Evolutionary conservation across 2,797 vertebrate species (phyloP).

Genomic region (Lepilemur septentrionalis): DNA sequence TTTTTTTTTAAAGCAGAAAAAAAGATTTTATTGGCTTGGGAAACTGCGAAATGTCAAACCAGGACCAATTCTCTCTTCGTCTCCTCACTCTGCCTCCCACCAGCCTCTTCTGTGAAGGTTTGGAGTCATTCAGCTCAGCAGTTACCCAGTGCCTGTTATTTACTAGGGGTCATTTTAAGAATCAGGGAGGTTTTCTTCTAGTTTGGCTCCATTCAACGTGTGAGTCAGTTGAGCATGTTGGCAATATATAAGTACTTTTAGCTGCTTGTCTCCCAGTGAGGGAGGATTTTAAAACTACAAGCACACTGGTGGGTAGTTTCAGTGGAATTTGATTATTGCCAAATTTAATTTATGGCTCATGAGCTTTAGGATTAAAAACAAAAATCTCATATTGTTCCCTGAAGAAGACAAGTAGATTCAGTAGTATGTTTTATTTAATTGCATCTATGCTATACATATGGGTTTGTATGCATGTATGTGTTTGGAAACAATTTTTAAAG

Average conservation of each 20-base stretch:
- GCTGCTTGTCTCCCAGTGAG: neutral
- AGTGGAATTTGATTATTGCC: constrained; percentile 26
- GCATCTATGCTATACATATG: neutral
- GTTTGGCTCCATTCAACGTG: neutral
- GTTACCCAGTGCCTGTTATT: neutral
- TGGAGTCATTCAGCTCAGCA: neutral
- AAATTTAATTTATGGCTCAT: constrained; percentile 26
- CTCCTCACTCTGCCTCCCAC: no score
- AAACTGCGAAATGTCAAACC: no score
- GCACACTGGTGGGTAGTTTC: neutral
- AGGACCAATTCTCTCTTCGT: no score
- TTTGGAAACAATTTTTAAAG: constrained; percentile 34
- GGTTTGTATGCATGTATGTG: neutral
- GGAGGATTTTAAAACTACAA: constrained; percentile 18
- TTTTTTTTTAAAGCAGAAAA: no score
- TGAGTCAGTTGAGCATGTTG: neutral
- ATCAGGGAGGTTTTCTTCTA: constrained; percentile 13
- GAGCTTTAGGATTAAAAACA: constrained; percentile 36
- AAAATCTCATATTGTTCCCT: neutral
- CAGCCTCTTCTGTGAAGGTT: neutral
- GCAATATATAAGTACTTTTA: neutral
- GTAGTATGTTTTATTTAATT: neutral
- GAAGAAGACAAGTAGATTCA: neutral
- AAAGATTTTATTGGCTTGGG: no score
- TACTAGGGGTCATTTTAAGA: neutral